Evolutionary conservation across 2,113 vertebrate species (phyloP).

Genomic region (Brevimyrus niger): DNA sequence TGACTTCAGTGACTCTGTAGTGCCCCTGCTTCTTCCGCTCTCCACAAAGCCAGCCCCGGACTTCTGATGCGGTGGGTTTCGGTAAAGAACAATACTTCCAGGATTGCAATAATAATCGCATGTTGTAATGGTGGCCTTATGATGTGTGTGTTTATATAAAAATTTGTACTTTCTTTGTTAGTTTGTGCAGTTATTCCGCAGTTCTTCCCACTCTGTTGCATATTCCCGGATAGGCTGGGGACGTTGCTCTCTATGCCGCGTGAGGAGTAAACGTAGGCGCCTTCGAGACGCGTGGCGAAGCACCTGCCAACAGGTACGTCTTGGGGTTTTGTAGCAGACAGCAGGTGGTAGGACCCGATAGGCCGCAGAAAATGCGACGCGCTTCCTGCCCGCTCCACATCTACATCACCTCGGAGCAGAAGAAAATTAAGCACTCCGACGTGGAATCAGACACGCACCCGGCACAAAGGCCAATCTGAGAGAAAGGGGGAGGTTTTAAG

Average conservation of each 20-base stretch:
- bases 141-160: not conserved
- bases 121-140: not conserved
- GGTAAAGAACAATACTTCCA: not conserved
- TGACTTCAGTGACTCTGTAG: conserved; percentile 20
- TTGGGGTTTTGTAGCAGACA: conserved; percentile 30
- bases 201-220: not conserved
- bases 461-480: conserved; percentile 23
- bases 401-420: conserved; percentile 27
- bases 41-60: too few species aligned
- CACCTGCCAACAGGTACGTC: conserved; percentile 37
- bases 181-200: not conserved
- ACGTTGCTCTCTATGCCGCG: not conserved
- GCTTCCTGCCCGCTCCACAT: not conserved
- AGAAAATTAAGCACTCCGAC: conserved; percentile 42
- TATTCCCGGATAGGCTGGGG: not conserved
- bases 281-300: conserved; percentile 25
- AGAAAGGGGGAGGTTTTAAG: conserved; percentile 18
- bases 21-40: not conserved
- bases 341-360: conserved; percentile 31
- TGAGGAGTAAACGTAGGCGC: conserved; percentile 28
- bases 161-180: not conserved
- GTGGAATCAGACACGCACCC: conserved; percentile 30
- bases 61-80: not conserved
- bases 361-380: conserved; percentile 27
- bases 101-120: not conserved